Evolutionary conservation across 1,140 invertebrate species (phyloP).

Genomic region (Rhynchophorus ferrugineus): DNA sequence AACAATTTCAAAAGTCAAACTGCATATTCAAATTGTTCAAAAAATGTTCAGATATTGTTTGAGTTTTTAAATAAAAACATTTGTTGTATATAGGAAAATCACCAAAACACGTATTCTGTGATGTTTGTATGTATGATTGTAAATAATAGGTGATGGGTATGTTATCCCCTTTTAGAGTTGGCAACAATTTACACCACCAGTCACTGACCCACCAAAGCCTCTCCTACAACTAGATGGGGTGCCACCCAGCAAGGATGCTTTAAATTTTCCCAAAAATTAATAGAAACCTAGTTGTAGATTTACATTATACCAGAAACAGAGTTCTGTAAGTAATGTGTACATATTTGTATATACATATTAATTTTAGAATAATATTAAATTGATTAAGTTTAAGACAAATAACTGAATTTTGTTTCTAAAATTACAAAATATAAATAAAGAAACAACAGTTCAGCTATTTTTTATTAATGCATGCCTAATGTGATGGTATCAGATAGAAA

Average conservation of each 20-base stretch:
- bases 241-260: slow-evolving; percentile 19
- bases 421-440: too few relatives aligned
- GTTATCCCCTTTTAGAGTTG: slow-evolving; percentile 17
- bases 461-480: too few relatives aligned
- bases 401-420: too few relatives aligned
- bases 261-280: slow-evolving; percentile 29
- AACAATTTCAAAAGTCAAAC: too few relatives aligned
- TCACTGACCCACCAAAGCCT: slow-evolving; percentile 25
- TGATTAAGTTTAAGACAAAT: slow-evolving; percentile 1
- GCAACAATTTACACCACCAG: slow-evolving; percentile 20
- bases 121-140: too few relatives aligned
- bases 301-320: slow-evolving; percentile 1
- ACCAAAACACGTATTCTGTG: too few relatives aligned
- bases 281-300: not conserved
- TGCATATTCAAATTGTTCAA: too few relatives aligned
- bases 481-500: too few relatives aligned
- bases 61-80: too few relatives aligned
- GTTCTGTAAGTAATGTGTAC: not conserved
- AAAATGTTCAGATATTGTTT: too few relatives aligned
- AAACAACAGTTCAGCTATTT: too few relatives aligned
- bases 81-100: too few relatives aligned
- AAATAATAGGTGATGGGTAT: slow-evolving; percentile 4
- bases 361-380: not conserved
- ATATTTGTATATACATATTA: slow-evolving; percentile 8
- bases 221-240: slow-evolving; percentile 20